Base-by-base conservation (phyloP, 2,797 vertebrate species). In the Poeciliopsis infans region DNA sequence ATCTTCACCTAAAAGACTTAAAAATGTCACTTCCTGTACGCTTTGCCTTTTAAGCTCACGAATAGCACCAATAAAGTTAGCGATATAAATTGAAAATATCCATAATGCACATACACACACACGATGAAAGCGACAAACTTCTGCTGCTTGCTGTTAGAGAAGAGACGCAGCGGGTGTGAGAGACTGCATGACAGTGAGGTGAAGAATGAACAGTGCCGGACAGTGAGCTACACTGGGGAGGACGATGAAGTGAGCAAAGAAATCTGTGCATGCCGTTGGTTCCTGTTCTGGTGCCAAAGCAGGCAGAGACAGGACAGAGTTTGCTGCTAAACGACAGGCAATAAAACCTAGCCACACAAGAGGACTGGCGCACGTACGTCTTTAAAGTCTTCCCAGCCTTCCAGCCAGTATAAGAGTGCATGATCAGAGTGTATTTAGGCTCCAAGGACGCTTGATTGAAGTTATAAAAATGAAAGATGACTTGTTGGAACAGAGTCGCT, bases 381-480 rank as follows among this genome's bases (percentile, higher is more conserved):
- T 77, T 87, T 87, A 82, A 86, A 90, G 69, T 86, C 76, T 87
- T 83, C 83, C 33, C 72, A 61, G 79, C 80, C 77, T 75, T 82
- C 39, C 78, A 80, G 89, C 79, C 81, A 55, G 83, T 82, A 90
- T 83, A 73, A 77, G 79, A 84, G 87, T 64, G 83, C 81, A 79
- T 76, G 90, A 91, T 92, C 87, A 49, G 72, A 80, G 89, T 88
- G 73, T 83, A 92, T 91, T 92, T 92, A 82, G 80, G 85, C 87
- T 91, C 92, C 93, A 94, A 95, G 93, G 94, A 94, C 94, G 85
- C 84, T 93, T 93, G 93, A 94, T 92, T 91, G 92, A 91, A 94
- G 91, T 86, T 88, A 80, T 94, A 93, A 94, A 95, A 94, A 93
- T 94, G 94, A 95, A 91, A 93, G 88, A 95, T 92, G 91, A 92